These are phyloP conservation scores for Premnoplex brunnescens DNA, from an alignment of 2,797 vertebrate species.

Conservation along the genomic window DNA sequence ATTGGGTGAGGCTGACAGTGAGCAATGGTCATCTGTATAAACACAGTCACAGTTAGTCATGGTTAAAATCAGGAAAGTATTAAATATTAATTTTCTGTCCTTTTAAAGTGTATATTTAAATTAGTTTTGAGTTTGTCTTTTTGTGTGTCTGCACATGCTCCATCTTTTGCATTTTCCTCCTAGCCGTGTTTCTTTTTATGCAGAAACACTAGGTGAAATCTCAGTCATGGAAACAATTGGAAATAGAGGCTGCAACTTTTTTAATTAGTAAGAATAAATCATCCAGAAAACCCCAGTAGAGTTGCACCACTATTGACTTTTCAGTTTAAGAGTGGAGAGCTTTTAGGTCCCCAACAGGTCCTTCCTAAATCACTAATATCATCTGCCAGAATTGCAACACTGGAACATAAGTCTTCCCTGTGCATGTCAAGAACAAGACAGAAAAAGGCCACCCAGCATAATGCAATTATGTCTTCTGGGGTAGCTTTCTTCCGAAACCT, in stretches of 20 bases:
- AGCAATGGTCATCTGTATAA: neutral
- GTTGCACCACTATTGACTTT: conserved; percentile 36
- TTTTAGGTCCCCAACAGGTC: neutral
- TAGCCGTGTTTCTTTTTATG: neutral
- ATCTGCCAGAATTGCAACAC: conserved; percentile 22
- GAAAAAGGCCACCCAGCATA: neutral
- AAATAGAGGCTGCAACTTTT: neutral
- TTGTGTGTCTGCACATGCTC: rapidly evolving
- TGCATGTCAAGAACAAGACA: neutral
- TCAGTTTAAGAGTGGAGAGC: conserved; percentile 5
- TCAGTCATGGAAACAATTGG: neutral
- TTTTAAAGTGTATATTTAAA: neutral
- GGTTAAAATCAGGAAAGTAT: neutral
- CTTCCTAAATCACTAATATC: conserved; percentile 48
- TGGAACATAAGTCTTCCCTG: neutral
- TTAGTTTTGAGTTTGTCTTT: neutral
- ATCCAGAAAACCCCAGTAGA: neutral
- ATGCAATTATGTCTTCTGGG: neutral
- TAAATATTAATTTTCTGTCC: neutral
- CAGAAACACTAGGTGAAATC: neutral
- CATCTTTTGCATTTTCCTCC: neutral
- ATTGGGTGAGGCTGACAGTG: rapidly evolving
- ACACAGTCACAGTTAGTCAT: neutral
- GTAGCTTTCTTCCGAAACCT: neutral
- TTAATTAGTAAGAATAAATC: conserved; percentile 38